Evolutionary conservation across 2,888 invertebrate species (phyloP).

Genomic region (Zaprionus bogoriensis): DNA sequence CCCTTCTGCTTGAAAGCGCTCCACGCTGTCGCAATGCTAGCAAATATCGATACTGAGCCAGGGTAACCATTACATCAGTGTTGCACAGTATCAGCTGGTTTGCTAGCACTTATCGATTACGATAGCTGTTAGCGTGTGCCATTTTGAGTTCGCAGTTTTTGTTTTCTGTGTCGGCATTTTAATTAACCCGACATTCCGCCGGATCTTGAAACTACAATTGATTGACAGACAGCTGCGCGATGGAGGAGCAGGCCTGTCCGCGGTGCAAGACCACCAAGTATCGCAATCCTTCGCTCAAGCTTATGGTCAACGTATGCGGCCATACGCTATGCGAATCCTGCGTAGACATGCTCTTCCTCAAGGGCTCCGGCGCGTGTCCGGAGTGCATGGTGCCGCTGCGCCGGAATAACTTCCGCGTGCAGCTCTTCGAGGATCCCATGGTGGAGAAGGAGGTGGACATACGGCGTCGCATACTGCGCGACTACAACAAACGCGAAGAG

Average conservation of each 20-base stretch:
- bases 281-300: slow-evolving; percentile 96
- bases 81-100: background rate
- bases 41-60: no score
- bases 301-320: slow-evolving; percentile 99
- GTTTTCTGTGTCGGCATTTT: slow-evolving; percentile 10
- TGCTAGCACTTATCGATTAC: background rate
- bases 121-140: background rate
- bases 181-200: background rate
- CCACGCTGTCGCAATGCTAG: no score
- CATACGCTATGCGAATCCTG: slow-evolving; percentile 99
- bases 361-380: slow-evolving; percentile 98
- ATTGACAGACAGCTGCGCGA: slow-evolving; percentile 20
- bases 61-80: slow-evolving; percentile 11
- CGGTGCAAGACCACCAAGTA: slow-evolving; percentile 98
- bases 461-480: slow-evolving; percentile 92
- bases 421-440: slow-evolving; percentile 97
- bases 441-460: slow-evolving; percentile 99
- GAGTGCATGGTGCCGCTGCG: slow-evolving; percentile 95
- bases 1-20: no score
- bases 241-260: slow-evolving; percentile 86
- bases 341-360: slow-evolving; percentile 96
- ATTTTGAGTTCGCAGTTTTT: slow-evolving; percentile 11
- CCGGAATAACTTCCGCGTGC: slow-evolving; percentile 95
- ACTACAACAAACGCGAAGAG: slow-evolving; percentile 97
- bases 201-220: background rate